Percentiles rank a stretch among this genome's conserved stretches.
Conservation (phyloP, 2,797 vertebrate species). For the Pseudochirops corinnae region DNA sequence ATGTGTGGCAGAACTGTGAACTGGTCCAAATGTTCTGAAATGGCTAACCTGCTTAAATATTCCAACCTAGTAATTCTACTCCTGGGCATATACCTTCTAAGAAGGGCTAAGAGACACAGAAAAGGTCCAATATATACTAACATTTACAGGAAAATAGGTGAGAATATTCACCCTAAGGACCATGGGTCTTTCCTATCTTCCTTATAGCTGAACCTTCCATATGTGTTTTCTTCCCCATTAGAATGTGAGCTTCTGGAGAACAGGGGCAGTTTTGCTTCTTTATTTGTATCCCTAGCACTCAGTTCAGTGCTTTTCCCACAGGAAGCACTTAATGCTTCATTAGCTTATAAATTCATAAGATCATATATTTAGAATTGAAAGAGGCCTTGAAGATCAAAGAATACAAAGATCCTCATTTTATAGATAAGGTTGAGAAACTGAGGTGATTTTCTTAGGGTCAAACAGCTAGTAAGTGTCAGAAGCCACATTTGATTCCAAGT, state of each 20-base stretch:
- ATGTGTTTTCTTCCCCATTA: background rate
- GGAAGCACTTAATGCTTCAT: background rate
- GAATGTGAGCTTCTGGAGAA: background rate
- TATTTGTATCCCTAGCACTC: background rate
- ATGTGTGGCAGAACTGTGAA: background rate
- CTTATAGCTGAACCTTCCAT: background rate
- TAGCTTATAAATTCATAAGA: background rate
- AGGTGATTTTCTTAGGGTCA: background rate
- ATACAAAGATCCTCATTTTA: background rate
- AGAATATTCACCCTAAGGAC: background rate
- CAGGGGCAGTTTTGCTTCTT: background rate
- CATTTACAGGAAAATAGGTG: background rate
- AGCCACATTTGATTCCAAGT: background rate
- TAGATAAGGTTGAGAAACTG: background rate
- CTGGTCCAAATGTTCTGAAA: background rate
- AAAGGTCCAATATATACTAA: background rate
- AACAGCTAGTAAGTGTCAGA: background rate
- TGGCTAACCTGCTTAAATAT: background rate
- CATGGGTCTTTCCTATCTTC: background rate
- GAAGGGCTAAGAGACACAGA: background rate
- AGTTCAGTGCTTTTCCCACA: background rate
- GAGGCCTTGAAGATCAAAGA: background rate
- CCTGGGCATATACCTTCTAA: background rate
- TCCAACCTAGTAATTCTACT: background rate
- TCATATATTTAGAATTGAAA: background rate